Base-by-base conservation (phyloP, 2,113 vertebrate species). In the Abramis brama region DNA sequence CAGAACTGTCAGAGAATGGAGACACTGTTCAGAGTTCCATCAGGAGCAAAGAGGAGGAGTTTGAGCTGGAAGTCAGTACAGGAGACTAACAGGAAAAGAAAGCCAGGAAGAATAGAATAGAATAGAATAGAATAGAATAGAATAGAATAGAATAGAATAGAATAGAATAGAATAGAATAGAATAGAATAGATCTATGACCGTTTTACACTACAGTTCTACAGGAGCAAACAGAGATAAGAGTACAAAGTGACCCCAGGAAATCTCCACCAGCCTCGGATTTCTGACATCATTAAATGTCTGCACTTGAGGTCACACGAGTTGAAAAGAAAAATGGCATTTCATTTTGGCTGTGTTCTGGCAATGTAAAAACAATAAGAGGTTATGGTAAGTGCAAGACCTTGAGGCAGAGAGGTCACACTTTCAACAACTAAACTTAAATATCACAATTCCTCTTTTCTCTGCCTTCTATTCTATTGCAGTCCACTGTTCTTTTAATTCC, bases 11-110 rank as follows among this genome's bases (percentile, higher is more conserved):
- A 21, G 27, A 77, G 25, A 33, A 43, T 89, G 91, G 91, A 92
- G 91, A 91, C 27, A 91, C 90, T 93, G 93, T 93, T 90, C 73
- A 47, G 33, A 25, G 50, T 66, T 68, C 70, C 79, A 59, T 52
- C 52, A 64, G 1, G 70, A 85, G 86, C 83, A 77, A 36, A 81
- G n/a, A 43, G n/a, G 43, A 36, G 30, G 79, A 71, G 83, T 82
- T 75, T 77, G 73, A 30, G 30, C 52, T 23, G 27, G 21, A 62
- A 62, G 79, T 27, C 8, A 36, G 45, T 80, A 75, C 59, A 47
- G 23, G 8, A 47, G 12, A 27, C 10, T 74, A 75, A 25, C 2
- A 75, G n/a, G 45, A 45, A 52, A 74, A 25, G 8, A 43, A 19
- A 52, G 8, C n/a, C 9, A 11, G 25, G 27, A 15, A 0, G 13